phyloP scores from a whole-genome alignment of 2,113 vertebrate species.

The Setophaga petechia region DNA sequence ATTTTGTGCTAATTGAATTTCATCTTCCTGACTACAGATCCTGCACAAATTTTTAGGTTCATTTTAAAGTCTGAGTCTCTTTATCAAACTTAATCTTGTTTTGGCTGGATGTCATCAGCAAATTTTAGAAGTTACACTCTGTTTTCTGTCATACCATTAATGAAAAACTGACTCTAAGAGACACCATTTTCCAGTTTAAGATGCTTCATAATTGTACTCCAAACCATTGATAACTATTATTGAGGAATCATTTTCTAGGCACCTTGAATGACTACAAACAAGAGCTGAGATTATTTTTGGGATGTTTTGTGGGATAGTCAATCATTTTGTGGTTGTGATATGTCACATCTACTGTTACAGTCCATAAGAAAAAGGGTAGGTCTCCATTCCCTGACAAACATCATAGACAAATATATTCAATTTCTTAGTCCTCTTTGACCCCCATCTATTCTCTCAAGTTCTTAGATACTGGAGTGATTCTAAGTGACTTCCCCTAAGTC shows the following conservation, averaged over 20 bases:
- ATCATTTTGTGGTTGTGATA: not conserved
- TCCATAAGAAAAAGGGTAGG: not conserved
- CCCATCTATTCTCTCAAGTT: not conserved
- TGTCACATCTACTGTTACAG: not conserved
- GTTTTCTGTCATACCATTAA: not conserved
- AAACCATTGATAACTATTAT: not conserved
- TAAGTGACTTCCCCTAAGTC: not conserved
- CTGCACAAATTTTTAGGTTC: not conserved
- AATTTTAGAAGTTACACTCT: not conserved
- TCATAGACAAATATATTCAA: not conserved
- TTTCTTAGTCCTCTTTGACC: not conserved
- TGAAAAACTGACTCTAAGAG: not conserved
- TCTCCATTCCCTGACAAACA: not conserved
- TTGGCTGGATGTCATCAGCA: not conserved
- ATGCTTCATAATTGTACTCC: not conserved
- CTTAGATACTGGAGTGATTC: not conserved
- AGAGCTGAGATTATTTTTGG: not conserved
- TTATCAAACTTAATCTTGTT: not conserved
- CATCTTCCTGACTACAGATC: not conserved
- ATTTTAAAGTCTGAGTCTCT: not conserved
- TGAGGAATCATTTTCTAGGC: not conserved
- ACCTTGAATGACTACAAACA: not conserved
- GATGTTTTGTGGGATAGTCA: not conserved
- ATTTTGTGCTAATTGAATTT: not conserved
- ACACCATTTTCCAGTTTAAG: not conserved